Evolutionary conservation across 2,797 vertebrate genomes (phyloP), one percentile per base, ranked within the genome.

Genomic region (Tolypeutes matacus): DNA sequence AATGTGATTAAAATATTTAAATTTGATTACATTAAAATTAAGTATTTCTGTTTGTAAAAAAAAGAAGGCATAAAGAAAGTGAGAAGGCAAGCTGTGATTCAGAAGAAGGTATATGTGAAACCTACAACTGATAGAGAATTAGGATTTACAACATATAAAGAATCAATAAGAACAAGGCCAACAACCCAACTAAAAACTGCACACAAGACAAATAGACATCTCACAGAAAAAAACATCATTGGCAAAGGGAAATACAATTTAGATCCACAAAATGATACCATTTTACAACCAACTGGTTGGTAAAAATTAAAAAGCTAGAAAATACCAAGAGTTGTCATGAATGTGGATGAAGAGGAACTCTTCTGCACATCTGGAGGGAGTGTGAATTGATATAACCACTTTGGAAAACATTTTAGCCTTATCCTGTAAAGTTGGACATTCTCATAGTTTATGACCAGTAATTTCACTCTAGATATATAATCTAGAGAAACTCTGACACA

Each of bases 1-100:
- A 58, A 56, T 75, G n/a, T 31, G 4, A 51, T 39, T 88, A 81
- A 95, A 85, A 88, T 81, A 70, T 88, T 85, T 84, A 81, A 84
- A 80, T 76, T 69, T 96, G 46, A 64, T 87, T 56, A 31, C 39
- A 83, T 82, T 86, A 92, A 67, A 82, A 86, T 82, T 81, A 80
- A 76, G 29, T 53, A n/a, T 23, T 64, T 65, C 8, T 73, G 1
- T 70, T 31, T 34, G 27, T 73, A 7, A 39, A 78, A 88, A 73
- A 89, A 49, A 67, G 27, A 62, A 3, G 72, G 3, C 11, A 46
- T 42, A 92, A 78, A 89, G 73, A 73, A 70, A 92, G 75, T 73
- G 18, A 80, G 70, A 86, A 51, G 12, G 18, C 31, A 92, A 87
- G 25, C 7, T 73, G 27, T 87, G 67, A 51, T 70, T 90, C 92